Evolutionary conservation across 2,113 vertebrate species (phyloP).

Genomic region (Heloderma charlesbogerti): DNA sequence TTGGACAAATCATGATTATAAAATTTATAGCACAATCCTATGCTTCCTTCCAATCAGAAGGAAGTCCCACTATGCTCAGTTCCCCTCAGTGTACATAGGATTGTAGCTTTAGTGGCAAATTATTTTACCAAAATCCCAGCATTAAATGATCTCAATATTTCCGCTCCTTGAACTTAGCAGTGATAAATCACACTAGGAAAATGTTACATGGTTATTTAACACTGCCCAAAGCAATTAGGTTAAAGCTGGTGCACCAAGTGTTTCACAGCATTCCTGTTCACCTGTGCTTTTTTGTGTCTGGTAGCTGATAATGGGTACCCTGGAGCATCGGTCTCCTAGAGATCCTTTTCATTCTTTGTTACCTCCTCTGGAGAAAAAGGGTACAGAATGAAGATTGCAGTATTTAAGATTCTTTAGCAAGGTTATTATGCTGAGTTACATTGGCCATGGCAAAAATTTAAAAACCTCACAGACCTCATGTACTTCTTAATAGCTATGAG

Average conservation of each 20-base stretch:
- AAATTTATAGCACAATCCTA: too few relatives aligned
- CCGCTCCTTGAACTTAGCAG: background rate
- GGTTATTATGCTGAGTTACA: background rate
- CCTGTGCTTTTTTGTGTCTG: background rate
- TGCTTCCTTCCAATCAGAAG: background rate
- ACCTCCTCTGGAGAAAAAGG: background rate
- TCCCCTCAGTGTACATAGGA: background rate
- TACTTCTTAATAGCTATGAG: fast-evolving
- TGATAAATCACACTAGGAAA: fast-evolving
- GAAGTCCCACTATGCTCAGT: background rate
- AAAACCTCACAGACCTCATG: fast-evolving
- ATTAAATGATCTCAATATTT: conserved; percentile 5
- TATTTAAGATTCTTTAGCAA: background rate
- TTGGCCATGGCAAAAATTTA: fast-evolving
- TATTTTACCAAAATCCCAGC: fast-evolving
- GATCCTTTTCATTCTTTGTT: conserved; percentile 3
- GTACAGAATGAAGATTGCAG: fast-evolving
- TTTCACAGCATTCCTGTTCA: background rate
- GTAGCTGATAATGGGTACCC: background rate
- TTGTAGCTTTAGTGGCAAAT: conserved; percentile 15
- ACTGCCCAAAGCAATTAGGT: conserved; percentile 1
- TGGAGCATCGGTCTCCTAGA: fast-evolving
- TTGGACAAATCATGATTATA: too few relatives aligned
- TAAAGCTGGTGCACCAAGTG: conserved; percentile 13
- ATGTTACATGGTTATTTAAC: background rate